Evolutionary conservation across 2,113 vertebrate genomes (phyloP), one percentile per base, ranked within the genome.

Genomic region (Fregata magnificens): DNA sequence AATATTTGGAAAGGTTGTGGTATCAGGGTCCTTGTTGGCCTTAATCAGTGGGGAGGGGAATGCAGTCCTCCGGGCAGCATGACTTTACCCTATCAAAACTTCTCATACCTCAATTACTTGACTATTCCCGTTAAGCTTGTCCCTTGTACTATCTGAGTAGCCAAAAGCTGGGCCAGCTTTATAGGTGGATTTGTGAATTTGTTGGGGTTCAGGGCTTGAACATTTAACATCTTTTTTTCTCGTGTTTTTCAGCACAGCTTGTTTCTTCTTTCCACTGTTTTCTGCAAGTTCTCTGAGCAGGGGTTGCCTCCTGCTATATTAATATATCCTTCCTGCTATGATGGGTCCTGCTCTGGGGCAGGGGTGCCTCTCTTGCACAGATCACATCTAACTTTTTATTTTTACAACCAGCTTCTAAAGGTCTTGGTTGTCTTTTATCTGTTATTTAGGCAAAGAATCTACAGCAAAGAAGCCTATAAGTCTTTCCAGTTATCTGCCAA

Each of bases 401-500:
- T 84, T 85, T 81, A 81, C 52, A 87, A 25, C 17, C 25, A 86
- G 11, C 24, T 91, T 88, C 49, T 73, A 70, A 91, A 71, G 32
- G 29, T 66, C 88, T 55, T 77, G 8, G 6, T 77, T 94, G 81
- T 80, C 40, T 91, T 82, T 90, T 70, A 61, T 79, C 78, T 94
- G 81, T 61, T 91, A 55, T 62, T 93, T 90, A 73, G 71, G 42
- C 77, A 74, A 90, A 91, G 55, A 90, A 63, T 89, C 78, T 82
- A 80, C 63, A 88, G 53, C 58, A 91, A 95, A 92, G 53, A 73
- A 83, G 44, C 44, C 47, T 70, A 1, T 82, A 95, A 93, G 74
- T 94, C 91, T 95, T 95, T 73, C 55, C 50, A 91, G 78, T 92
- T 95, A 77, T 88, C 67, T 77, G 45, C 82, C 87, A 78, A 88